Evolutionary conservation across 2,113 vertebrate species (phyloP).

Genomic region (Herpailurus yagouaroundi): DNA sequence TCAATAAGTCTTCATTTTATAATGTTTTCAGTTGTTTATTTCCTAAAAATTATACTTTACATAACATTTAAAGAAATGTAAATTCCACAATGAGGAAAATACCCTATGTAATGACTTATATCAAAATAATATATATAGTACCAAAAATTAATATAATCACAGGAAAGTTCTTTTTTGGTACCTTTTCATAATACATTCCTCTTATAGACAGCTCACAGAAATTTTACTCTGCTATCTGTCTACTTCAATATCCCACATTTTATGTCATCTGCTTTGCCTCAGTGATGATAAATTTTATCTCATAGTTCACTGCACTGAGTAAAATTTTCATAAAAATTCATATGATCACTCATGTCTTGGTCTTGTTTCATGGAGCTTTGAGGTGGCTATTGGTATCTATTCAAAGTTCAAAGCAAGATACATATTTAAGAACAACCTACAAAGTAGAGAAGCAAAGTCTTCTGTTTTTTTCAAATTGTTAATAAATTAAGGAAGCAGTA

Average conservation of each 20-base stretch:
- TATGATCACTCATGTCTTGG: conserved; percentile 34
- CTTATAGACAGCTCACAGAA: conserved; percentile 68
- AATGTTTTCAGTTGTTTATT: background rate
- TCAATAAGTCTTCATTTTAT: background rate
- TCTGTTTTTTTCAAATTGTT: conserved; percentile 53
- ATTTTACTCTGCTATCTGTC: conserved; percentile 64
- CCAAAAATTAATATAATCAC: background rate
- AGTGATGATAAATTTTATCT: conserved; percentile 77
- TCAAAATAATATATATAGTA: background rate
- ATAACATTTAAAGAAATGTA: background rate
- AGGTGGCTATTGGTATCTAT: conserved; percentile 44
- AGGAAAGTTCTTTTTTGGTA: background rate
- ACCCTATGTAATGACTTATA: background rate
- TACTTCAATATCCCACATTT: conserved; percentile 75
- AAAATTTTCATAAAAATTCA: conserved; percentile 79
- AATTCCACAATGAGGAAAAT: background rate
- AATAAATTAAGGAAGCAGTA: conserved; percentile 46
- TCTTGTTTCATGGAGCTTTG: conserved; percentile 69
- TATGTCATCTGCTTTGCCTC: conserved; percentile 69
- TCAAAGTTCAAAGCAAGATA: conserved; percentile 55
- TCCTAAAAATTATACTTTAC: background rate
- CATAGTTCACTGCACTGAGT: conserved; percentile 69
- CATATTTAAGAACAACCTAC: conserved; percentile 30
- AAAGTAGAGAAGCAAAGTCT: conserved; percentile 42
- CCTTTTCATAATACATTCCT: conserved; percentile 26